Base-by-base conservation (phyloP, 2,113 vertebrate species). In the Antennarius striatus region DNA sequence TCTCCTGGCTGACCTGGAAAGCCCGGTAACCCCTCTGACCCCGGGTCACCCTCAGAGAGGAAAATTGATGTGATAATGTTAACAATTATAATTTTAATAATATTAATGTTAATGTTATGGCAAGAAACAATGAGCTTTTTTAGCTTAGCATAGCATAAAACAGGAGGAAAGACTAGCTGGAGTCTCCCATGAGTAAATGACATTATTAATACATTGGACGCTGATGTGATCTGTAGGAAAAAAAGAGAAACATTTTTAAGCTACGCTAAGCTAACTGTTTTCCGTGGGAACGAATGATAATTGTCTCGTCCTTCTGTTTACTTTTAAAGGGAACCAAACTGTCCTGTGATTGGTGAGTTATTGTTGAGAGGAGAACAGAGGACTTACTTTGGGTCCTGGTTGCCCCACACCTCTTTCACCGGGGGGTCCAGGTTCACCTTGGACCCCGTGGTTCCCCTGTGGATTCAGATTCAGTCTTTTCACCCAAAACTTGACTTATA, bases 341-440 rank as follows among this genome's bases (percentile, higher is more conserved):
- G 43, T 8, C 10, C 3, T 42, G 15, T 9, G 51, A 29, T 3
- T 4, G 10, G 4, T 46, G 30, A 70, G 13, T 28, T 29, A 43
- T 22, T 22, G 12, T 36, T 50, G 2, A 45, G 6, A 55, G 2
- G 3, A 6, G 22, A 56, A n/a, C 15, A 28, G 14, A 14, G 11
- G 14, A 74, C 86, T 81, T 76, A 93, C 93, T 80, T 93, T 93
- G 9, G 89, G 80, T 57, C 93, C 93, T 42, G 88, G 89, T 53
- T 88, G 62, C 55, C 93, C 93, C 2, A 83, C 47, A 12, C 85
- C 89, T 75, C 82, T 88, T 64, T 89, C 81, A 28, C 93, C 93
- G 5, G 63, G 72, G 6, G 36, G 53, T 46, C 93, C 93, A n/a
- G 22, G 67, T 29, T 91, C 87, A 69, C 93, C 93, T 16, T 79